Evolutionary conservation across 2,888 invertebrate genomes (phyloP), one percentile per base, ranked within the genome.

Genomic region (Steromphala cineraria): DNA sequence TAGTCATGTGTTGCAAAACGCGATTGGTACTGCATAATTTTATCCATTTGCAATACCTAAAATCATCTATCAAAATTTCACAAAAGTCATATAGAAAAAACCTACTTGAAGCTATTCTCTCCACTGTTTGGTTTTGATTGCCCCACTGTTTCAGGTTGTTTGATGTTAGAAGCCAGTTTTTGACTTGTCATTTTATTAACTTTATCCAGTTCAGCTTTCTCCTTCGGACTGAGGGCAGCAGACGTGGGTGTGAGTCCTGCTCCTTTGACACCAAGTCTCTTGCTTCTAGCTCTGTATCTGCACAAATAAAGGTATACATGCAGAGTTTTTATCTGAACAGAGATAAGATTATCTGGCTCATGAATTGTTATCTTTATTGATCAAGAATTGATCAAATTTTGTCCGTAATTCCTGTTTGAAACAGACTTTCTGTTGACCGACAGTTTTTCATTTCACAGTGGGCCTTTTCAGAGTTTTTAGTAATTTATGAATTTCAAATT

Each of bases 211-310:
- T 85, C 85, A 13, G 77, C 62, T 21, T 84, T 85, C 52, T 85
- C 85, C 71, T 82, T 84, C 10, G 82, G 75, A 28, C 82, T 82
- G 17, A 85, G 78, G 5, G 83, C 67, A 7, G 84, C 67, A 31
- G 67, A 75, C 28, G 80, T 79, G 13, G 79, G 40, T 67, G 55
- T 40, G 3, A 76, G 53, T 4, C 76, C 71, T 13, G 75, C 40
- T 7, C 74, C 78, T 40, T 81, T 78, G 28, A 62, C 78, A 21
- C 81, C 84, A 40, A 84, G 79, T 79, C 86, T 86, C 82, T 88
- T 89, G 77, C 85, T 88, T 77, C 87, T 86, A 17, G 87, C 87
- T 56, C 90, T 84, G 71, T 89, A 89, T 83, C 90, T 90, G 79
- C 13, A 52, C 0, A 0, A 8, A 62, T 1, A 31, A 31, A 78